phyloP scores from a whole-genome alignment of 2,113 vertebrate genomes.

The Odocoileus virginianus region DNA sequence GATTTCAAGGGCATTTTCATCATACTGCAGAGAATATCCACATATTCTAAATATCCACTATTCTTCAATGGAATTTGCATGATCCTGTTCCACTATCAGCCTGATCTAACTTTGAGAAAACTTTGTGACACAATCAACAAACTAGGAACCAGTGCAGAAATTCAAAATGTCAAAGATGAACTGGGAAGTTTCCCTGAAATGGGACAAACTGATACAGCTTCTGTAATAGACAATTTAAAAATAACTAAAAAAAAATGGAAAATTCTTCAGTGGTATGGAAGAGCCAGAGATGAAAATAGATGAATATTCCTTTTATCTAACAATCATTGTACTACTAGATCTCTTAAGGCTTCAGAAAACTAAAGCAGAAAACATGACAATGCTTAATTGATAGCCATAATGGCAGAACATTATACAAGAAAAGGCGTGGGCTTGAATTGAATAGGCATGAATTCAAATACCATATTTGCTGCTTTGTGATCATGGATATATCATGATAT shows the following conservation, averaged over 20 bases:
- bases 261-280: background rate
- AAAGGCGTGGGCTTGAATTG: background rate
- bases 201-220: background rate
- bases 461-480: background rate
- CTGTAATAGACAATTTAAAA: background rate
- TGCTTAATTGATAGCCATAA: background rate
- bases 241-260: background rate
- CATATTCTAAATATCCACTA: background rate
- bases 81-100: background rate
- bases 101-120: background rate
- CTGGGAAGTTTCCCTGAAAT: background rate
- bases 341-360: background rate
- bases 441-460: background rate
- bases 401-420: background rate
- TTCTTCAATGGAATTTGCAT: background rate
- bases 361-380: background rate
- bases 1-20: background rate
- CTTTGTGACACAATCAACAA: background rate
- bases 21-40: background rate
- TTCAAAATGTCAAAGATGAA: background rate
- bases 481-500: background rate
- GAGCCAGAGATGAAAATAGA: background rate
- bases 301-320: background rate
- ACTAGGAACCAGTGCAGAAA: background rate
- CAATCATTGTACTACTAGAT: background rate